Conservation (phyloP, 2,797 vertebrate genomes). For the Pseudocheirus occidentalis region DNA sequence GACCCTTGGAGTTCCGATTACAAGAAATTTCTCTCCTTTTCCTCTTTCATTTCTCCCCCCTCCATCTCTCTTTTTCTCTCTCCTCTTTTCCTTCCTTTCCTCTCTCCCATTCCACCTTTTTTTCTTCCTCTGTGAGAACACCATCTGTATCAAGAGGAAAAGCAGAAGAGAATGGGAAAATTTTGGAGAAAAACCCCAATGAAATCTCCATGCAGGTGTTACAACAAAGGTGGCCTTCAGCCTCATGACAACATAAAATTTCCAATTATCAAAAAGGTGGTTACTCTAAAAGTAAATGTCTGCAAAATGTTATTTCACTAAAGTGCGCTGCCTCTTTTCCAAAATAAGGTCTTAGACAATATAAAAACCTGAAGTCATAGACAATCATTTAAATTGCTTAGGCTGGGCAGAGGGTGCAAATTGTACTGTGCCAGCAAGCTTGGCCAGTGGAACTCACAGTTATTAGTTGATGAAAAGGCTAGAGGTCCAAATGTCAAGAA, state of each 20-base stretch:
- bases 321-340: constrained; percentile 42
- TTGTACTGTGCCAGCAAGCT: background rate
- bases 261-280: constrained; percentile 36
- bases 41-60: background rate
- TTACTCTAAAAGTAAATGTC: constrained; percentile 23
- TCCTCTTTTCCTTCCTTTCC: background rate
- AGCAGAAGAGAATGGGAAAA: constrained; percentile 8
- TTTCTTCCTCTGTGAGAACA: constrained; percentile 35
- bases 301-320: constrained; percentile 34
- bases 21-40: background rate
- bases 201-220: background rate
- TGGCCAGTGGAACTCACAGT: background rate
- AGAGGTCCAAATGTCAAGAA: constrained; percentile 8
- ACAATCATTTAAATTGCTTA: background rate
- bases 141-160: constrained; percentile 28
- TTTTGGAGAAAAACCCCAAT: constrained; percentile 15
- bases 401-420: background rate
- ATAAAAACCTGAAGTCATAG: constrained; percentile 20
- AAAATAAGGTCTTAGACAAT: constrained; percentile 18
- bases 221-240: constrained; percentile 23
- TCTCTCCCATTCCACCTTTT: background rate
- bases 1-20: constrained; percentile 11
- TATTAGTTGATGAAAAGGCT: constrained; percentile 13
- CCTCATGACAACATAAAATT: constrained; percentile 42
- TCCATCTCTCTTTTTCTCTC: too few species aligned